Evolutionary conservation across 2,888 invertebrate genomes (phyloP).

Genomic region (Phalera bucephala): DNA sequence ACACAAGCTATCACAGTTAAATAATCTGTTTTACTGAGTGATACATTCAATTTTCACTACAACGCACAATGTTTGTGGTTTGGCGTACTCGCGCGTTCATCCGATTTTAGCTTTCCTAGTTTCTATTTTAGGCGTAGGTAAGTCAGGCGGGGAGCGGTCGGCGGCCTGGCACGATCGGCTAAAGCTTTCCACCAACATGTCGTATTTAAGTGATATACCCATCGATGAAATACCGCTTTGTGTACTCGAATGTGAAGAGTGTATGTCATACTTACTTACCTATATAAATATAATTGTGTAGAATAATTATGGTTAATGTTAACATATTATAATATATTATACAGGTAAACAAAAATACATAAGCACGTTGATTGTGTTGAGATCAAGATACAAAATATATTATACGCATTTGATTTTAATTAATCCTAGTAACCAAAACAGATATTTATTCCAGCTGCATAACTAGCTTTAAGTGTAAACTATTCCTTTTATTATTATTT

Average conservation of each 20-base stretch:
- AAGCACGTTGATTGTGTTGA: no score
- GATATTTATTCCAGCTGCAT: no score
- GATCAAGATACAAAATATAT: no score
- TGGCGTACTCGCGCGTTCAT: constrained; percentile 32
- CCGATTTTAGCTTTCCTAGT: constrained; percentile 69
- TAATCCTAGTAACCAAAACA: no score
- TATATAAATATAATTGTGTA: no score
- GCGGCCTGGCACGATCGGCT: constrained; percentile 35
- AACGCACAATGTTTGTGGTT: constrained; percentile 17
- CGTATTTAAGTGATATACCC: constrained; percentile 65
- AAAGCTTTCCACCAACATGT: constrained; percentile 46
- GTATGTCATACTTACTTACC: constrained; percentile 27
- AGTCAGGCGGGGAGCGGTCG: constrained; percentile 43
- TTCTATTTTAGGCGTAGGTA: constrained; percentile 70
- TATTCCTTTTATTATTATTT: no score
- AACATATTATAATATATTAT: no score
- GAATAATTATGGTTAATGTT: no score
- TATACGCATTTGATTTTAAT: no score
- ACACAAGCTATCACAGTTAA: constrained; percentile 4
- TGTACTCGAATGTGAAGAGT: constrained; percentile 69
- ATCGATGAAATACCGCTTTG: constrained; percentile 79
- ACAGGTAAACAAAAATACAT: no score
- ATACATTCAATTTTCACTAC: constrained; percentile 12
- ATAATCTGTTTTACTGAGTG: constrained; percentile 8
- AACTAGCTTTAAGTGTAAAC: no score